Base-by-base conservation (phyloP, 1,140 invertebrate genomes). In the Achroia grisella region DNA sequence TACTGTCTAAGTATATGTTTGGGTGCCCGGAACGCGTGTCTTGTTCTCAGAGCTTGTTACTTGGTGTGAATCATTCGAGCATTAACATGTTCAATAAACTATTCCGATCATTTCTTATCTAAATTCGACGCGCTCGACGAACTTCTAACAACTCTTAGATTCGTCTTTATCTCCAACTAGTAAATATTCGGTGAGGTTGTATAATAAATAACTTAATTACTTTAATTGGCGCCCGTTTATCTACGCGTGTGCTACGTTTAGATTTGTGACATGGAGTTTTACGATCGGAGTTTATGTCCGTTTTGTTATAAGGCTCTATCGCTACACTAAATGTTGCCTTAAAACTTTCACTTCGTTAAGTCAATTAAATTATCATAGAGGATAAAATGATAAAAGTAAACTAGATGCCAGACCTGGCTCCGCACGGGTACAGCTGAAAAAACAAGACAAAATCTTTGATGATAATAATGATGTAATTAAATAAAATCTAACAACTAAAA, bases 121-220 rank as follows among this genome's bases (percentile, higher is more conserved):
- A 40, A 46, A 47, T 34, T n/a, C 41, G 41, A 43, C 41, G 32
- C 39, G 15, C 41, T 46, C 28, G 14, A 39, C 44, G 27, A 40
- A 47, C 10, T 47, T 46, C 43, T 45, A 52, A 47, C 23, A 23
- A 31, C 31, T 23, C 17, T 35, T 10, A 41, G 32, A 51, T 44
- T 8, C 40, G 29, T 32, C 12, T 44, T 23, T 50, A 50, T 50
- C 41, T 43, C 13, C 4, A 39, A 39, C 29, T 23, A 32, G 27
- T 30, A 48, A 28, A 15, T 37, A 23, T 39, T 40, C 28, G 14
- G 31, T 32, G 31, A 40, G 27, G 37, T 29, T 27, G 31, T 28
- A 14, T 39, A 51, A 51, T 51, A 48, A 44, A 50, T 52, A 43
- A 42, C 44, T 52, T 47, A 52, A 52, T 52, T 46, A 47, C 28